These are phyloP conservation scores for Tholera decimalis DNA, from an alignment of 2,888 invertebrate species.

Conservation along the genomic window DNA sequence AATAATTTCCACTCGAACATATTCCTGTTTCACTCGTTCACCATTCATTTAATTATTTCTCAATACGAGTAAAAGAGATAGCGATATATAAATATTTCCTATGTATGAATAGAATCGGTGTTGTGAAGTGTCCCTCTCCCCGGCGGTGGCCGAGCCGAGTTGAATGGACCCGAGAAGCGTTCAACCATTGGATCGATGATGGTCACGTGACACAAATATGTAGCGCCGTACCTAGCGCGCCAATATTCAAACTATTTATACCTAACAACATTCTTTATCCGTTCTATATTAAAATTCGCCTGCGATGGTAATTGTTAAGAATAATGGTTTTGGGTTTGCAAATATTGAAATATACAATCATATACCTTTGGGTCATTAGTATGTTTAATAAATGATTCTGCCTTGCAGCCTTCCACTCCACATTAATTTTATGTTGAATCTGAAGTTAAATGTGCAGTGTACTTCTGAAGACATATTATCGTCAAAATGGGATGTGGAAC, in stretches of 20 bases:
- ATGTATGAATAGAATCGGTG: conserved; percentile 90
- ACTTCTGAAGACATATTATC: no score
- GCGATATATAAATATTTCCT: conserved; percentile 88
- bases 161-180: conserved; percentile 91
- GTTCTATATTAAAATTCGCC: background rate
- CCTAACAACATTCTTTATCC: conserved; percentile 4
- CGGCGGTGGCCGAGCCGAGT: conserved; percentile 86
- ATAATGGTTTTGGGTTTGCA: background rate
- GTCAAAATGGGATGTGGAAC: no score
- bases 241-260: conserved; percentile 70
- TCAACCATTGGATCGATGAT: conserved; percentile 91
- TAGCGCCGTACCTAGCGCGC: conserved; percentile 77
- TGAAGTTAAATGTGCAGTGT: no score
- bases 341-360: no score
- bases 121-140: conserved; percentile 88
- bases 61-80: conserved; percentile 86
- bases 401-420: no score
- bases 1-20: conserved; percentile 90
- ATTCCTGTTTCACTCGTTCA: conserved; percentile 88
- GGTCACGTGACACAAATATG: conserved; percentile 89
- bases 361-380: no score
- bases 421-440: no score
- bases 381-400: no score
- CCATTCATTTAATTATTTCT: conserved; percentile 90
- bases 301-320: background rate